phyloP scores from a whole-genome alignment of 2,797 vertebrate species.

The Smutsia temminckii region DNA sequence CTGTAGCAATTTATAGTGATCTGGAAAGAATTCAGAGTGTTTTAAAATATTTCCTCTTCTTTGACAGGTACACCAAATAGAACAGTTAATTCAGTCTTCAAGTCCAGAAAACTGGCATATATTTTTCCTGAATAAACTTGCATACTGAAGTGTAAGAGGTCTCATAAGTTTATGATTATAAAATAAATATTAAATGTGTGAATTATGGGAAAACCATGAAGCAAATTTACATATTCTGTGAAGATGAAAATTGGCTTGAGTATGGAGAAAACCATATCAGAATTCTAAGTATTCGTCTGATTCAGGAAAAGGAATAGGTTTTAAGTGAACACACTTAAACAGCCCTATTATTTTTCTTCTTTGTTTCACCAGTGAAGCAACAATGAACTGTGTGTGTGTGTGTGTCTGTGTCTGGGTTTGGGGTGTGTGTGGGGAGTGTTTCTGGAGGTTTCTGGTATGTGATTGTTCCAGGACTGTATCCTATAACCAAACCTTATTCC shows the following conservation, averaged over 20 bases:
- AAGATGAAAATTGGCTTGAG: neutral
- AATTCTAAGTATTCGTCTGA: neutral
- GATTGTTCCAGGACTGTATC: neutral
- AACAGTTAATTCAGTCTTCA: neutral
- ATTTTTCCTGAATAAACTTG: slow-evolving; percentile 25
- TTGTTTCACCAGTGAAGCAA: neutral
- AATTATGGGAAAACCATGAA: neutral
- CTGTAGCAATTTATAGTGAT: neutral
- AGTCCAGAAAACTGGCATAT: neutral
- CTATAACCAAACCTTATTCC: neutral
- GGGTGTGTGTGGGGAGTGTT: neutral
- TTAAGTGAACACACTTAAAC: neutral
- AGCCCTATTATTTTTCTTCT: neutral
- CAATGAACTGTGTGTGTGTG: neutral
- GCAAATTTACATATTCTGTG: slow-evolving; percentile 9
- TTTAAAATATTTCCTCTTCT: neutral
- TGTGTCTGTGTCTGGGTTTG: neutral
- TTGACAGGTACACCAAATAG: neutral
- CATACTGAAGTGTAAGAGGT: neutral
- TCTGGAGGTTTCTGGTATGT: neutral
- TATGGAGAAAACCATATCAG: neutral
- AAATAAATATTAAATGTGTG: slow-evolving; percentile 52
- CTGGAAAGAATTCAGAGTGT: neutral
- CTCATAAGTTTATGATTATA: neutral
- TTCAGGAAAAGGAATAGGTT: neutral